Base-by-base conservation (phyloP, 2,888 invertebrate genomes). In the Brassicogethes aeneus region DNA sequence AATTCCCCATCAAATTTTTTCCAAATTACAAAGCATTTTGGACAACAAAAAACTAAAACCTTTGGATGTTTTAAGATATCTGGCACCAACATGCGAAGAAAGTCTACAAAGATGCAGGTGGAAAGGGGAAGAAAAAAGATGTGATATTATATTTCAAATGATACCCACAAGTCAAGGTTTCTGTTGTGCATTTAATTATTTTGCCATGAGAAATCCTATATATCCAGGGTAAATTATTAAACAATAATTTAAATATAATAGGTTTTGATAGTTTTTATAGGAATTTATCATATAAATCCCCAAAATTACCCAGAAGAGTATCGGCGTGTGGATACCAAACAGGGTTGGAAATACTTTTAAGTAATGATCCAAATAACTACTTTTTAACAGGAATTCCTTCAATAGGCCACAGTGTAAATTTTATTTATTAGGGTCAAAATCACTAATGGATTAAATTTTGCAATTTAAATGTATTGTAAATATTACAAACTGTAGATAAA, bases 261-360 rank as follows among this genome's bases (percentile, higher is more conserved):
- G n/a, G n/a, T n/a, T n/a, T n/a, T n/a, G n/a, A n/a, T n/a, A n/a
- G n/a, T n/a, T n/a, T n/a, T 37, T 42, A 38, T 42, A 47, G 50
- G 36, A 36, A 36, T 10, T 39, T 43, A 16, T 37, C 45, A 5
- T 44, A 36, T 32, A 58, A 48, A 40, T 45, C 65, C 10, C 65
- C 70, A 29, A 61, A 62, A 15, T 60, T 57, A 2, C 80, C 82
- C 0, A 72, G 75, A 39, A 73, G 77, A 2, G 75, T 80, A 1
- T 77, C 81, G 0, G 77, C 80, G 0, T 82, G 82, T 53, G 84
- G 84, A 0, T 79, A 77, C 55, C 75, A 79, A 52, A 81, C 80
- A 0, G 84, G 80, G 0, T 66, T 84, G 1, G 76, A 77, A 0
- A 70, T 79, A 0, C 54, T 80, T 2, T 50, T 83, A 0, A 71